Conservation (phyloP, 2,888 invertebrate species). For the Drosophila formosana region DNA sequence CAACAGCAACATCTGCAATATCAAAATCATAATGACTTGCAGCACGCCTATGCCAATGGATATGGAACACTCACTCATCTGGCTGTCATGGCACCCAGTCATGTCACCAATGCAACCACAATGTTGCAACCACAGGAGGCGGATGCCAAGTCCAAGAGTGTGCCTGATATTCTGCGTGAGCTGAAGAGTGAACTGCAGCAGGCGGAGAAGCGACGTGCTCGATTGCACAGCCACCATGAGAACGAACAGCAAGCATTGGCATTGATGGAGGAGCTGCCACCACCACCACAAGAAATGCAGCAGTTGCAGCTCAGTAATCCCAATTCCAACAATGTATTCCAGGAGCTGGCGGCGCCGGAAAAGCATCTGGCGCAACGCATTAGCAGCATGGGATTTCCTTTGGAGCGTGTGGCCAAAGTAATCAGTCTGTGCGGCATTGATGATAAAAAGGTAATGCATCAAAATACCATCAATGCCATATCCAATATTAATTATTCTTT, state of each 20-base stretch:
- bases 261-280: slow-evolving; percentile 8
- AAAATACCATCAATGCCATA: no score
- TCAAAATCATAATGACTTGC: slow-evolving; percentile 84
- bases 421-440: slow-evolving; percentile 91
- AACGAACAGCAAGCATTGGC: slow-evolving; percentile 49
- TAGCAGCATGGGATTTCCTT: slow-evolving; percentile 95
- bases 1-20: slow-evolving; percentile 57
- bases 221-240: slow-evolving; percentile 86
- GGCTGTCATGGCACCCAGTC: slow-evolving; percentile 12
- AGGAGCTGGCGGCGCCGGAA: slow-evolving; percentile 83
- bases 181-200: slow-evolving; percentile 89
- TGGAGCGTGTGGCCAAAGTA: slow-evolving; percentile 92
- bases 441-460: slow-evolving; percentile 85
- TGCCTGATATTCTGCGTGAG: slow-evolving; percentile 91
- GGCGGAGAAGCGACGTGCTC: slow-evolving; percentile 86
- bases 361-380: slow-evolving; percentile 91
- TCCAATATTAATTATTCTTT: background rate
- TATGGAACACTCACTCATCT: slow-evolving; percentile 58
- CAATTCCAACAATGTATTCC: slow-evolving; percentile 44
- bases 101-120: slow-evolving; percentile 5
- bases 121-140: slow-evolving; percentile 40
- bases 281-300: slow-evolving; percentile 28
- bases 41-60: slow-evolving; percentile 56
- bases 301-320: slow-evolving; percentile 9
- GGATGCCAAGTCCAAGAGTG: slow-evolving; percentile 87